Conservation (phyloP, 2,113 vertebrate species). For the Atlantisia rogersi region DNA sequence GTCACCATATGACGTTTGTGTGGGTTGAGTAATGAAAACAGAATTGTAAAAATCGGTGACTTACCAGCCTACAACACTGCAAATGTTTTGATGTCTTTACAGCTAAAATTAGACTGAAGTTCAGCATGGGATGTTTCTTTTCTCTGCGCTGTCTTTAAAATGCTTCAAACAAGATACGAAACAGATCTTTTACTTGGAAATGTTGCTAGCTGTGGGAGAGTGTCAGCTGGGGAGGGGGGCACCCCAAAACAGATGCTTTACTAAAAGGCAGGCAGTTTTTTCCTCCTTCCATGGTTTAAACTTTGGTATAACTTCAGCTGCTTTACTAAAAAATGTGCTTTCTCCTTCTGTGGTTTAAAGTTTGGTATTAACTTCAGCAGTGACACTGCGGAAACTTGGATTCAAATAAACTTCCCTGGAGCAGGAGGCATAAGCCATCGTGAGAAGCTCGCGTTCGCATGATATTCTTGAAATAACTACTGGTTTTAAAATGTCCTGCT, state of each 20-base stretch:
- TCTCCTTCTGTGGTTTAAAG: neutral
- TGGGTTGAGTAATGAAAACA: slow-evolving; percentile 71
- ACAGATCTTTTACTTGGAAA: neutral
- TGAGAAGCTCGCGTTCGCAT: neutral
- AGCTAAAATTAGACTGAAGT: slow-evolving; percentile 40
- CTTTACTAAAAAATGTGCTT: slow-evolving; percentile 5
- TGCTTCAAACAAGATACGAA: neutral
- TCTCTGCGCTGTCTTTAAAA: neutral
- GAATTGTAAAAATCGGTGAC: slow-evolving; percentile 55
- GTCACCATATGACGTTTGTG: slow-evolving; percentile 29
- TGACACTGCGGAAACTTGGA: neutral
- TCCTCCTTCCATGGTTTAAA: neutral
- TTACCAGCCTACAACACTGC: slow-evolving; percentile 18
- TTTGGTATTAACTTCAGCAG: neutral
- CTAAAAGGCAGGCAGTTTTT: neutral
- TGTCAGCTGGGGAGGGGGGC: neutral
- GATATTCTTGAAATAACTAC: neutral
- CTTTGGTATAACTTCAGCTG: neutral
- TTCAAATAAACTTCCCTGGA: slow-evolving; percentile 42
- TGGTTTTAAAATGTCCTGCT: slow-evolving; percentile 25
- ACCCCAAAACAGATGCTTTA: slow-evolving; percentile 1
- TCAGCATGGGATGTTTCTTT: slow-evolving; percentile 25
- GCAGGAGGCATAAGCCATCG: neutral
- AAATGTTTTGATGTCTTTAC: slow-evolving; percentile 43
- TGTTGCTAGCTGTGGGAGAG: neutral